phyloP scores from a whole-genome alignment of 2,797 vertebrate species.

The Thamnophis elegans region DNA sequence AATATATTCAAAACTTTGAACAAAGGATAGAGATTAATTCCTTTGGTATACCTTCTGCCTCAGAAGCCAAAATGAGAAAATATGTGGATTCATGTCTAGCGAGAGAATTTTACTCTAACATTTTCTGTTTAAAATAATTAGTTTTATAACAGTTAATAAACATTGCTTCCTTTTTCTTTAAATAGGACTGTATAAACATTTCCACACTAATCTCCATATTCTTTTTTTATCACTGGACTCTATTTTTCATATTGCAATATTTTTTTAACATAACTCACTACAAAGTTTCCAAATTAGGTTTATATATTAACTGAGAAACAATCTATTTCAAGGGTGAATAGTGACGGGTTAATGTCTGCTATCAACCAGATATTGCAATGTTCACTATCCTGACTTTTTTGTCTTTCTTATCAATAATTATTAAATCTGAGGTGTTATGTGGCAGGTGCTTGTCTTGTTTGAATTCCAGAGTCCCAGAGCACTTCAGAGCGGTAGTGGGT shows the following conservation, averaged over 20 bases:
- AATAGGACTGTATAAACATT: neutral
- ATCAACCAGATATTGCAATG: neutral
- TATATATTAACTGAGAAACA: constrained; percentile 22
- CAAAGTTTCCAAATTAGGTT: accelerated
- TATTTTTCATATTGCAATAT: neutral
- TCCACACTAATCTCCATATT: neutral
- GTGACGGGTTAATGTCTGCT: constrained; percentile 7
- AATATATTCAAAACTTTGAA: neutral
- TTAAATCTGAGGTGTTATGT: neutral
- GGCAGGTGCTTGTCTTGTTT: neutral
- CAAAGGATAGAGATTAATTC: no score
- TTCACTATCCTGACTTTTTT: neutral
- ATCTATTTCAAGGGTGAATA: neutral
- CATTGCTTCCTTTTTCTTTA: neutral
- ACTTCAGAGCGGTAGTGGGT: neutral
- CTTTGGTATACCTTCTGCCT: neutral
- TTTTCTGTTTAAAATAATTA: neutral
- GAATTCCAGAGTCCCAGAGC: neutral
- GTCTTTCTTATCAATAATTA: neutral
- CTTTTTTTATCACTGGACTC: neutral
- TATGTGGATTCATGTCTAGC: neutral
- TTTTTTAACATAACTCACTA: neutral
- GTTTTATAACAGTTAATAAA: neutral
- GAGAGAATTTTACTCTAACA: neutral
- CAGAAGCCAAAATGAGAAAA: neutral